phyloP scores from a whole-genome alignment of 2,113 vertebrate species.

The Syngnathoides biaculeatus region DNA sequence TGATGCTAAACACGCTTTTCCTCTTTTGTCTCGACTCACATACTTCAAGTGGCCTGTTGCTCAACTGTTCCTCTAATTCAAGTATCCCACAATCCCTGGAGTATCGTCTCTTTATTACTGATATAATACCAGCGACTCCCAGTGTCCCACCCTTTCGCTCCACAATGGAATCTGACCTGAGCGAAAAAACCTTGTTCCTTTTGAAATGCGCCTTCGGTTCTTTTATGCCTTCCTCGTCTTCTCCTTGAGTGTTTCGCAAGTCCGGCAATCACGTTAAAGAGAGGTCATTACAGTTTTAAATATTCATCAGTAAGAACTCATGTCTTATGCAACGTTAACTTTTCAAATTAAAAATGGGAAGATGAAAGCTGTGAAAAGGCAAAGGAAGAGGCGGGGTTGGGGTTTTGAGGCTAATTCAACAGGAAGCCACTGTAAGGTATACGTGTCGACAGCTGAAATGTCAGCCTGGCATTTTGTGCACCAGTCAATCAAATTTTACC shows the following conservation, averaged over 20 bases:
- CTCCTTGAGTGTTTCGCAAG: conserved; percentile 45
- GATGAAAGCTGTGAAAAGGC: conserved; percentile 26
- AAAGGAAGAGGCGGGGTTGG: conserved; percentile 1
- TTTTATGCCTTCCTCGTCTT: conserved; percentile 40
- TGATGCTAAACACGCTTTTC: not conserved
- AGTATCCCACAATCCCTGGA: conserved; percentile 60
- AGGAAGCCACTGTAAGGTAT: conserved; percentile 53
- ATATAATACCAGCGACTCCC: conserved; percentile 72
- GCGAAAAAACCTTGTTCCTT: conserved; percentile 60
- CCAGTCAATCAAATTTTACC: not conserved
- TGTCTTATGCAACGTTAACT: conserved; percentile 35
- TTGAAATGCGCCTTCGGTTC: conserved; percentile 63
- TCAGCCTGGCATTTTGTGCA: conserved; percentile 61
- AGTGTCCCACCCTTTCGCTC: conserved; percentile 65
- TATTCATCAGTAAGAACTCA: conserved; percentile 41
- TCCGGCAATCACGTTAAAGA: conserved; percentile 28
- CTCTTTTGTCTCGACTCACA: not conserved
- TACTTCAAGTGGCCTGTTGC: conserved; percentile 61
- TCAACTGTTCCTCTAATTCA: conserved; percentile 64
- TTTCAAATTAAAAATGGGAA: conserved; percentile 42
- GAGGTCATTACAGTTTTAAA: conserved; percentile 33
- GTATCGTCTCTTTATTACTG: conserved; percentile 69
- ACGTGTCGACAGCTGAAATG: conserved; percentile 63
- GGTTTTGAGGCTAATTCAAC: conserved; percentile 40
- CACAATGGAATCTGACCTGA: conserved; percentile 68